Base-by-base conservation (phyloP, 2,888 invertebrate genomes). In the Hyalella azteca region DNA sequence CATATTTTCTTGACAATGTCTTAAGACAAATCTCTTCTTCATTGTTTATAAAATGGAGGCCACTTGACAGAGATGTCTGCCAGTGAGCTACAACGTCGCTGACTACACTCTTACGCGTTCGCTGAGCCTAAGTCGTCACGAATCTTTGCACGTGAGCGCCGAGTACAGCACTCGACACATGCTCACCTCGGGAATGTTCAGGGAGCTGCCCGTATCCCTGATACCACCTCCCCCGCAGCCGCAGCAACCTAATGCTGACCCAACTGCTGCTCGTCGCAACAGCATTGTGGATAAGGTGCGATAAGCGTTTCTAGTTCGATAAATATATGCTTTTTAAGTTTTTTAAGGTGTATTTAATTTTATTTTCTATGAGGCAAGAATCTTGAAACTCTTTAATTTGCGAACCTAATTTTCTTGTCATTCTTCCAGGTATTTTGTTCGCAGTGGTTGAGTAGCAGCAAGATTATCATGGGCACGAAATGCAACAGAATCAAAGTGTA, bases 401-500 rank as follows among this genome's bases (percentile, higher is more conserved):
- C 3, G 9, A 26, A 22, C 29, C 15, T 3, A 5, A 13, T 49
- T 15, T 3, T 49, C 3, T 49, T 19, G 5, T 49, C 5, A 45
- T 13, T 5, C 3, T 49, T 49, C 9, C 79, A 90, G 86, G 86
- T 90, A n/a, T 98, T 97, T 90, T 96, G 97, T 88, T 96, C 97
- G 0, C 94, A 96, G 88, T 98, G 98, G 97, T 90, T 98, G 50
- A 95, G 95, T 86, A 95, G 96, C 89, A 91, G 95, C 86, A 96
- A 97, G 90, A 94, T 98, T 80, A 95, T 97, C 32, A 96, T 97
- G 88, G 98, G 97, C 79, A 97, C 97, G 77, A 98, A 98, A 89
- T 97, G 98, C 89, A 97, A 97, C 89, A 96, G 96, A 92, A 94
- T 97, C 84, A 93, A 96, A 91, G 96, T 97, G 45, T 94, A 96